These are phyloP conservation scores for Pycnonotus jocosus DNA, from an alignment of 2,113 vertebrate species.

Conservation along the genomic window DNA sequence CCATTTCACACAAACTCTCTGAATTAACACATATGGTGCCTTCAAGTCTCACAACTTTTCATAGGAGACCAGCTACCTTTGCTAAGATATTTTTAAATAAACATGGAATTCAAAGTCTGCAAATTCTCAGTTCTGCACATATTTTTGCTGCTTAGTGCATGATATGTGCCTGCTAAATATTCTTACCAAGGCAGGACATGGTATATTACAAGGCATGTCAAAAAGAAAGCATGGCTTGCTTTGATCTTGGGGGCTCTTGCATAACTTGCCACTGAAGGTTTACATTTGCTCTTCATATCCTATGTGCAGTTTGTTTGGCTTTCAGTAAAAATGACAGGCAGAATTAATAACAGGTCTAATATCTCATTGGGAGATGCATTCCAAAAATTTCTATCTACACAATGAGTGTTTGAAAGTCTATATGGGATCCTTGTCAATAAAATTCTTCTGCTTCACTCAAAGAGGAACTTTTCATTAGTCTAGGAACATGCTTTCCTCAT, in stretches of 20 bases:
- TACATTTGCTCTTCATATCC: neutral
- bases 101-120: neutral
- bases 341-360: constrained; percentile 25
- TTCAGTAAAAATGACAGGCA: constrained; percentile 39
- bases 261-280: neutral
- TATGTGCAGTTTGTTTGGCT: neutral
- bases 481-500: neutral
- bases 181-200: neutral
- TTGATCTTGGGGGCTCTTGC: neutral
- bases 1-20: neutral
- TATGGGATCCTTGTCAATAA: neutral
- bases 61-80: neutral
- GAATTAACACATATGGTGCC: neutral
- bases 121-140: neutral
- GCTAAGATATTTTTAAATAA: neutral
- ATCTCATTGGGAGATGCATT: constrained; percentile 41
- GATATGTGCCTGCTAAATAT: neutral
- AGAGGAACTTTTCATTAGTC: neutral
- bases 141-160: neutral
- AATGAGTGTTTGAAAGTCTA: neutral
- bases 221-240: neutral
- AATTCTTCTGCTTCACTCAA: neutral
- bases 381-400: constrained; percentile 40
- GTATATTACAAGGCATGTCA: neutral
- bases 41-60: neutral